phyloP scores from a whole-genome alignment of 2,797 vertebrate species.

The Trachurus trachurus region DNA sequence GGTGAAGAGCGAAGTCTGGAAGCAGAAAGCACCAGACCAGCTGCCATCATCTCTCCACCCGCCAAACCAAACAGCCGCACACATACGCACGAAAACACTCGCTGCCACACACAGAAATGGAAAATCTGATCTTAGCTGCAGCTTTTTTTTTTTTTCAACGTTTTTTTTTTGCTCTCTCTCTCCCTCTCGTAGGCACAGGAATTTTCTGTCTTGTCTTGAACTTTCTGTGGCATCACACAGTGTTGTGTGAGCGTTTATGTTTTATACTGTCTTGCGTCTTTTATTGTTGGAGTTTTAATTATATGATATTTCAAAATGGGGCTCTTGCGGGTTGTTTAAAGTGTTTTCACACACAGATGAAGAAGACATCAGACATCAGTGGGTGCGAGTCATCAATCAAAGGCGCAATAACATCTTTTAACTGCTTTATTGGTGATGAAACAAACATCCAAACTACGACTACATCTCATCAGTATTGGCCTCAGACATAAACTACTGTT shows the following conservation, averaged over 20 bases:
- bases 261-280: neutral
- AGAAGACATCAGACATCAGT: neutral
- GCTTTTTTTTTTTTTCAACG: constrained; percentile 31
- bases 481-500: neutral
- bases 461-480: neutral
- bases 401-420: neutral
- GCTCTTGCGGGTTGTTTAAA: neutral
- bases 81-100: constrained; percentile 63
- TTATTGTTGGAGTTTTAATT: neutral
- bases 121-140: constrained; percentile 75
- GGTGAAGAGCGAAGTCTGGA: constrained; percentile 40
- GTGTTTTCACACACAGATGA: neutral
- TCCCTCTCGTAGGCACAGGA: constrained; percentile 18
- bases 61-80: constrained; percentile 81
- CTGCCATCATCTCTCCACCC: constrained; percentile 60
- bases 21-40: constrained; percentile 60
- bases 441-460: neutral
- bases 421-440: constrained; percentile 8
- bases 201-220: constrained; percentile 22
- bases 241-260: neutral
- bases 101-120: constrained; percentile 72
- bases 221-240: neutral
- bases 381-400: neutral
- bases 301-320: neutral
- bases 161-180: neutral